Conservation (phyloP, 2,113 vertebrate species). For the Sapayoa aenigma region DNA sequence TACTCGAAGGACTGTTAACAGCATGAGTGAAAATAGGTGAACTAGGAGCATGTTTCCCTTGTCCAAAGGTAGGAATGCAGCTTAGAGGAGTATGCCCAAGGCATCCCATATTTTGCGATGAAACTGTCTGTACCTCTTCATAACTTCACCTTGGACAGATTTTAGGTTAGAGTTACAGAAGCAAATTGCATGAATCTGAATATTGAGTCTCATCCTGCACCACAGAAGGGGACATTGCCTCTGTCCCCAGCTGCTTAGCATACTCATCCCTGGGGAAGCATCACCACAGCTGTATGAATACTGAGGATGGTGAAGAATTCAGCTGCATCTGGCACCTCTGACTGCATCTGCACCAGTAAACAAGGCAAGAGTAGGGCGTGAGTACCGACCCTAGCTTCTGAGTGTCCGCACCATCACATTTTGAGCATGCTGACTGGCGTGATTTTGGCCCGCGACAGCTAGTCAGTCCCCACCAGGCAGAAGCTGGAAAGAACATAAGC, state of each 20-base stretch:
- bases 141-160: neutral
- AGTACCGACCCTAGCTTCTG: neutral
- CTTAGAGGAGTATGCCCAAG: neutral
- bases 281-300: neutral
- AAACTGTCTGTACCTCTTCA: neutral
- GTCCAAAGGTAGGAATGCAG: rapidly evolving
- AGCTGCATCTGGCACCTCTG: neutral
- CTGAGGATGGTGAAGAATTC: neutral
- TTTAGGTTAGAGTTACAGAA: neutral
- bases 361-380: neutral
- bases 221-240: neutral
- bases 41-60: neutral
- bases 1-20: rapidly evolving
- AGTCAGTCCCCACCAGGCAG: neutral
- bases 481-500: neutral
- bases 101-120: neutral
- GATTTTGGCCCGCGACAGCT: neutral
- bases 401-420: neutral
- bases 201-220: rapidly evolving
- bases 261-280: neutral
- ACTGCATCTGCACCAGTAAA: neutral
- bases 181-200: neutral
- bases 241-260: neutral
- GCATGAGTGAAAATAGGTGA: neutral
- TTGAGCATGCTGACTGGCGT: neutral